Conservation (phyloP, 1,140 invertebrate genomes). For the Bombus consobrinus region DNA sequence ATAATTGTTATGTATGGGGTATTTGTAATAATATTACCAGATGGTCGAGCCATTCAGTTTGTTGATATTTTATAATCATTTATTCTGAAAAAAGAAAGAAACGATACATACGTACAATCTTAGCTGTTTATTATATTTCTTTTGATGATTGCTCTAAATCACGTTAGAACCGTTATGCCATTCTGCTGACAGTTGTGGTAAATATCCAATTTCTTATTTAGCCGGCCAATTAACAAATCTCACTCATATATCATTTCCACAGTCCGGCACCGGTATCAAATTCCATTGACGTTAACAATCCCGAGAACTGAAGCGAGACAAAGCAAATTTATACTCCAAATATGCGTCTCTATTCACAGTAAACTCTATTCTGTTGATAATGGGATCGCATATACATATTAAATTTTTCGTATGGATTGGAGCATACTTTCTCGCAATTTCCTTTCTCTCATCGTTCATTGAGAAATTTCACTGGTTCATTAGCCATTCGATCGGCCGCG, state of each 20-base stretch:
- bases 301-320: background rate
- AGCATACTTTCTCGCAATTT: constrained; percentile 1
- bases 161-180: background rate
- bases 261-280: background rate
- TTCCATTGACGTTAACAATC: background rate
- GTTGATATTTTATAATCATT: too few relatives aligned
- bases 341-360: background rate
- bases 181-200: too few relatives aligned
- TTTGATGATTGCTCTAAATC: background rate
- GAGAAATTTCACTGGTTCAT: constrained; percentile 11
- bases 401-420: background rate
- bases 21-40: too few relatives aligned
- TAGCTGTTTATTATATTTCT: background rate
- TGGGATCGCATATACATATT: background rate
- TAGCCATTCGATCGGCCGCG: constrained; percentile 1
- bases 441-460: background rate
- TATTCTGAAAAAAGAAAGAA: too few relatives aligned
- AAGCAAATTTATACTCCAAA: background rate
- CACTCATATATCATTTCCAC: background rate
- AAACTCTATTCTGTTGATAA: background rate
- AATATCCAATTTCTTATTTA: background rate
- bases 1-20: too few relatives aligned
- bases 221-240: background rate
- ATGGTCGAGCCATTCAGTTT: too few relatives aligned
- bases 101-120: too few relatives aligned